Evolutionary conservation across 2,113 vertebrate genomes (phyloP).

Genomic region (Cyanoderma ruficeps): DNA sequence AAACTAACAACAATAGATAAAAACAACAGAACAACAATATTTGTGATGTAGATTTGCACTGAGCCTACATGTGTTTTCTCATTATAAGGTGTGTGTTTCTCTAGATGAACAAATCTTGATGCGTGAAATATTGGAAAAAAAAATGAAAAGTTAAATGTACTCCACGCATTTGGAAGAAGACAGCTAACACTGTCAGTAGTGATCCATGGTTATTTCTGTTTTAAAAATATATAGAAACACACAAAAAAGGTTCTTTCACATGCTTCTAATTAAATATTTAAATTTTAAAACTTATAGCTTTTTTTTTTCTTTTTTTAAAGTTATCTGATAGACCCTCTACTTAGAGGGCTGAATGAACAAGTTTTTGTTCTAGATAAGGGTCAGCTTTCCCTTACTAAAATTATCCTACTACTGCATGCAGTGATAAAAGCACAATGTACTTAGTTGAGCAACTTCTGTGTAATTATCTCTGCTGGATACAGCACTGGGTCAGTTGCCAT

Average conservation of each 20-base stretch:
- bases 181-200: neutral
- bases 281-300: neutral
- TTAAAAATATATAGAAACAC: neutral
- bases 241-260: neutral
- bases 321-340: neutral
- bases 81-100: neutral
- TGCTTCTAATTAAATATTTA: neutral
- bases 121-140: accelerated
- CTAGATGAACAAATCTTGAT: neutral
- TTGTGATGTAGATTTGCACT: neutral
- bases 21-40: neutral
- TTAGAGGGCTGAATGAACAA: neutral
- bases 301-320: neutral
- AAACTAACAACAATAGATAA: neutral
- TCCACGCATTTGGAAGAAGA: neutral
- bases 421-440: neutral
- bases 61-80: neutral
- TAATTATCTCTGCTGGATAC: neutral
- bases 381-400: neutral
- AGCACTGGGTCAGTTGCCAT: neutral
- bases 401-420: neutral
- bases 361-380: neutral
- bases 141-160: neutral
- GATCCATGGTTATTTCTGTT: neutral
- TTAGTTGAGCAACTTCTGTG: neutral